These are phyloP conservation scores for Cyanocitta stelleri DNA, from an alignment of 2,113 vertebrate genomes.

Conservation along the genomic window DNA sequence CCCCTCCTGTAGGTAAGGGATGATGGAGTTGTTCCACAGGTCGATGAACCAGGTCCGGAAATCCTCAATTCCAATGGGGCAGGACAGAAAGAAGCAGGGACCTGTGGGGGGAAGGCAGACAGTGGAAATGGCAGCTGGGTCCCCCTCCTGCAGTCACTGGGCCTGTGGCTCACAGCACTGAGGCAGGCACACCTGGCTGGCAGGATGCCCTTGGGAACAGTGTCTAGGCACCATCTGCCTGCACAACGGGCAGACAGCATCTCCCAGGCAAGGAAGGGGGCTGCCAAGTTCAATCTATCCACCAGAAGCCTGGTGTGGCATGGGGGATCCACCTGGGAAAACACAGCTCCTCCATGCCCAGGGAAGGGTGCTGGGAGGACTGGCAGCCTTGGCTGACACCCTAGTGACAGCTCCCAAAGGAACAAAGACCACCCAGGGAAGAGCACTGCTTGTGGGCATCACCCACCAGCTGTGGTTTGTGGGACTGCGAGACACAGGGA, in stretches of 20 bases:
- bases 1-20: slow-evolving; percentile 94
- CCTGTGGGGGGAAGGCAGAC: slow-evolving; percentile 63
- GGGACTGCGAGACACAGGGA: not conserved
- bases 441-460: not conserved
- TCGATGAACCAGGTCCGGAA: slow-evolving; percentile 97
- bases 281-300: not conserved
- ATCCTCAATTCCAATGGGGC: slow-evolving; percentile 89
- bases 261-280: not conserved
- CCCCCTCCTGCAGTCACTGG: not conserved
- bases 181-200: not conserved
- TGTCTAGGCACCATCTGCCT: rapidly evolving
- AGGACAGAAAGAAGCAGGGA: slow-evolving; percentile 96
- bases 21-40: slow-evolving; percentile 97
- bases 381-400: not conserved
- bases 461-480: not conserved
- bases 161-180: rapidly evolving
- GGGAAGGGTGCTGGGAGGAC: too few species aligned
- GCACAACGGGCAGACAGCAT: not conserved
- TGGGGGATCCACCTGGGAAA: not conserved
- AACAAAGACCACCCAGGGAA: not conserved
- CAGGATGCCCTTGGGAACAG: not conserved
- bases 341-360: not conserved
- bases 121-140: not conserved
- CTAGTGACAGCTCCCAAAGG: not conserved
- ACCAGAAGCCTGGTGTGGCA: not conserved